Conservation (phyloP, 2,888 invertebrate genomes). For the Alitta virens region DNA sequence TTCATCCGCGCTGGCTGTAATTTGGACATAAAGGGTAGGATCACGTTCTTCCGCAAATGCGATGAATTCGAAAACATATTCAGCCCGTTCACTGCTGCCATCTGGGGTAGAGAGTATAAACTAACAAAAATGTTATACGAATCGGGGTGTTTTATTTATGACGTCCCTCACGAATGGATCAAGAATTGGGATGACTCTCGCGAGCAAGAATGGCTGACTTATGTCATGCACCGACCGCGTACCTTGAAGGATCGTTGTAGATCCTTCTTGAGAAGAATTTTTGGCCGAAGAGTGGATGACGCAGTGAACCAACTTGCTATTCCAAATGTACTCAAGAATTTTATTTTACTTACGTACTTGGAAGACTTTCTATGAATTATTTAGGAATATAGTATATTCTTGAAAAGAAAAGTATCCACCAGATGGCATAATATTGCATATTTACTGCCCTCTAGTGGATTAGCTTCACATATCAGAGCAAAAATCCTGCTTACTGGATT, state of each 20-base stretch:
- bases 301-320: too few species aligned
- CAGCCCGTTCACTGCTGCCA: neutral
- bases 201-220: neutral
- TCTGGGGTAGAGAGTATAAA: neutral
- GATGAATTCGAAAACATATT: neutral
- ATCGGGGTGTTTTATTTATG: neutral
- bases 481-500: too few species aligned
- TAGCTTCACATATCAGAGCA: too few species aligned
- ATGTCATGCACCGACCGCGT: neutral
- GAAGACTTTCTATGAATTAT: too few species aligned
- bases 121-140: neutral
- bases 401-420: too few species aligned
- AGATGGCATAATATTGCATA: too few species aligned
- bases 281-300: too few species aligned
- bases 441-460: too few species aligned
- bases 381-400: too few species aligned
- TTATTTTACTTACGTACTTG: too few species aligned
- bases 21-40: neutral
- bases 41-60: neutral
- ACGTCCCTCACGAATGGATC: neutral
- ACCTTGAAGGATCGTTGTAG: neutral
- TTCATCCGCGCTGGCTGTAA: neutral
- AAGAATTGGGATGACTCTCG: neutral
- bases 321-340: too few species aligned
- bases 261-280: too few species aligned